Percentiles rank a stretch among this genome's conserved stretches.
These are phyloP conservation scores for Stigmatopora nigra DNA, from an alignment of 2,113 vertebrate species.

Conservation along the genomic window DNA sequence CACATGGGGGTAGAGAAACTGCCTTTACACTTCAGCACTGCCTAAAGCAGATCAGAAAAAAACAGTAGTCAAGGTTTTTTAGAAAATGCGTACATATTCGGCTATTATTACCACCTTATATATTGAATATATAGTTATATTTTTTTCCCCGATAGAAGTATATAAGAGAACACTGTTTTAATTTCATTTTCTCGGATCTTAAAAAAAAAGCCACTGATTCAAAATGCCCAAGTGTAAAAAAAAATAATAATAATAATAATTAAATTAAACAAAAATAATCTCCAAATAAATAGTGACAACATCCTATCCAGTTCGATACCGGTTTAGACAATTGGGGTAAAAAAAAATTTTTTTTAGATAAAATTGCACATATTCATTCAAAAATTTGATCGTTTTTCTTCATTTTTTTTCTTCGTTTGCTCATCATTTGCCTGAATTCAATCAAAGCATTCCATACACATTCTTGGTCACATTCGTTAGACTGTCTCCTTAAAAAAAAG, in stretches of 20 bases:
- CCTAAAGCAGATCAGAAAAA: slow-evolving; percentile 74
- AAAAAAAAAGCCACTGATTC: slow-evolving; percentile 77
- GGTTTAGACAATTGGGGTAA: slow-evolving; percentile 67
- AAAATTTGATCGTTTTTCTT: slow-evolving; percentile 45
- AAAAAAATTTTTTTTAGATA: slow-evolving; percentile 69
- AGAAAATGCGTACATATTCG: slow-evolving; percentile 81
- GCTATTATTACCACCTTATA: slow-evolving; percentile 80
- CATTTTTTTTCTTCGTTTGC: slow-evolving; percentile 64
- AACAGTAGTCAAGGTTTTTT: slow-evolving; percentile 78
- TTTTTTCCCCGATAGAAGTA: slow-evolving; percentile 74
- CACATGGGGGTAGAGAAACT: slow-evolving; percentile 59
- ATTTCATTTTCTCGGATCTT: slow-evolving; percentile 72
- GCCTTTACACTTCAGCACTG: slow-evolving; percentile 64
- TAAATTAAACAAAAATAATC: neutral
- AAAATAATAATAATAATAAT: neutral
- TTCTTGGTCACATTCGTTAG: slow-evolving; percentile 75
- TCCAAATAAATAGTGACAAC: slow-evolving; percentile 65
- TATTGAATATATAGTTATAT: slow-evolving; percentile 82
- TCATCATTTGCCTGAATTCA: slow-evolving; percentile 78
- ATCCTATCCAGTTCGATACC: slow-evolving; percentile 65
- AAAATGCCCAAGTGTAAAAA: slow-evolving; percentile 78
- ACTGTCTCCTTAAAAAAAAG: slow-evolving; percentile 67
- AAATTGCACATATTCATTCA: slow-evolving; percentile 70
- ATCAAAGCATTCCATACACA: slow-evolving; percentile 73
- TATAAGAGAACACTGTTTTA: slow-evolving; percentile 77